Conservation (phyloP, 1,140 invertebrate species). For the Choristoneura fumiferana region DNA sequence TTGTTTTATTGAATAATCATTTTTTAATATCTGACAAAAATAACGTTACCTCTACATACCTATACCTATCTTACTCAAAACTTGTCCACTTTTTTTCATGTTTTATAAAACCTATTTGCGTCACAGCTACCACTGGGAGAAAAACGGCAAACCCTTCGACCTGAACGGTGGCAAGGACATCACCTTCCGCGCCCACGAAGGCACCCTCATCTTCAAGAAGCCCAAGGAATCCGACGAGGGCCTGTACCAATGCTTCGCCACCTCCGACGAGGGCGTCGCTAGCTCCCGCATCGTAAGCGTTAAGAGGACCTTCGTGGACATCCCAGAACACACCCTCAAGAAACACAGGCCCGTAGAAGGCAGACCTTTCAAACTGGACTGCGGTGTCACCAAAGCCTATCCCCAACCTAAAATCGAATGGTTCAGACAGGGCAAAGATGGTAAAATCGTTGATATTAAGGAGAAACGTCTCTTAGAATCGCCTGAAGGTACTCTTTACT, state of each 20-base stretch:
- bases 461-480: slow-evolving; percentile 38
- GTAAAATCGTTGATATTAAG: slow-evolving; percentile 29
- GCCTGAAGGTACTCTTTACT: slow-evolving; percentile 48
- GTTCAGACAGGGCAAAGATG: slow-evolving; percentile 37
- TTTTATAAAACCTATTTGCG: too few species aligned
- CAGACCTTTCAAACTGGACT: slow-evolving; percentile 47
- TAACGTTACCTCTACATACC: too few species aligned
- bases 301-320: slow-evolving; percentile 36
- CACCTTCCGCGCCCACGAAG: slow-evolving; percentile 32
- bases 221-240: slow-evolving; percentile 39
- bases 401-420: slow-evolving; percentile 55
- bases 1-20: too few species aligned
- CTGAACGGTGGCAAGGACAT: slow-evolving; percentile 23
- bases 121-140: slow-evolving; percentile 15
- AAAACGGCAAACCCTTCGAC: slow-evolving; percentile 31
- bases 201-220: slow-evolving; percentile 42
- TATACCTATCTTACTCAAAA: too few species aligned
- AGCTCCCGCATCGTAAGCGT: slow-evolving; percentile 38
- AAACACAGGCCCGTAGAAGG: slow-evolving; percentile 47
- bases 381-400: slow-evolving; percentile 42
- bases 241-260: slow-evolving; percentile 45
- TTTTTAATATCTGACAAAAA: too few species aligned
- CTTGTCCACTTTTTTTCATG: too few species aligned
- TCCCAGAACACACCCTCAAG: slow-evolving; percentile 25
- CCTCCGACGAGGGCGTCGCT: slow-evolving; percentile 39